These are phyloP conservation scores for Drosophila repleta DNA, from an alignment of 1,140 invertebrate genomes.

Conservation along the genomic window DNA sequence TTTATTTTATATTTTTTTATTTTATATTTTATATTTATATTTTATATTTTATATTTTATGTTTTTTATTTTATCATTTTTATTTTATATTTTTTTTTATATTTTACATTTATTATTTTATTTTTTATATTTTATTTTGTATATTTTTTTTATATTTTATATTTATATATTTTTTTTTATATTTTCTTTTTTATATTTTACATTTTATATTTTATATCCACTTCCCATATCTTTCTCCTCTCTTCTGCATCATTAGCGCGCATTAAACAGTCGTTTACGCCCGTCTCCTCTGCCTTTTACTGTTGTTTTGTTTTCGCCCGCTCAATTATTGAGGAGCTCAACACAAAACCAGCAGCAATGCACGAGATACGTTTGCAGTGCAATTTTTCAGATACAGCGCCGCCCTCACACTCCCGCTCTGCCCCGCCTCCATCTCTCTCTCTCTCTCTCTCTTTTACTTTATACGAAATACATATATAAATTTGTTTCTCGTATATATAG, in stretches of 20 bases:
- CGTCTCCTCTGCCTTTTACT: neutral
- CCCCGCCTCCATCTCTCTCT: too few species aligned
- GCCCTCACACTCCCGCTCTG: neutral
- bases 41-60: too few species aligned
- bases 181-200: neutral
- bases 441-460: constrained; percentile 1
- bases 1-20: too few species aligned
- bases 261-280: neutral
- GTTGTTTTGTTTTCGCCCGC: constrained; percentile 1
- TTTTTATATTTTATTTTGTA: neutral
- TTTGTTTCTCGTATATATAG: constrained; percentile 9
- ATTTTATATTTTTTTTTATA: too few species aligned
- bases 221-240: neutral
- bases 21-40: too few species aligned
- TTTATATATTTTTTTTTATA: neutral
- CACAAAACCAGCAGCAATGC: constrained; percentile 43
- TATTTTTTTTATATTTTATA: neutral
- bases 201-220: neutral
- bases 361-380: constrained; percentile 54
- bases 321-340: constrained; percentile 55
- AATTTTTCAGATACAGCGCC: constrained; percentile 44
- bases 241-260: neutral
- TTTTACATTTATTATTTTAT: neutral
- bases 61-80: too few species aligned
- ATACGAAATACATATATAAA: constrained; percentile 25